Conservation (phyloP, 2,113 vertebrate species). For the Dinomys branickii region DNA sequence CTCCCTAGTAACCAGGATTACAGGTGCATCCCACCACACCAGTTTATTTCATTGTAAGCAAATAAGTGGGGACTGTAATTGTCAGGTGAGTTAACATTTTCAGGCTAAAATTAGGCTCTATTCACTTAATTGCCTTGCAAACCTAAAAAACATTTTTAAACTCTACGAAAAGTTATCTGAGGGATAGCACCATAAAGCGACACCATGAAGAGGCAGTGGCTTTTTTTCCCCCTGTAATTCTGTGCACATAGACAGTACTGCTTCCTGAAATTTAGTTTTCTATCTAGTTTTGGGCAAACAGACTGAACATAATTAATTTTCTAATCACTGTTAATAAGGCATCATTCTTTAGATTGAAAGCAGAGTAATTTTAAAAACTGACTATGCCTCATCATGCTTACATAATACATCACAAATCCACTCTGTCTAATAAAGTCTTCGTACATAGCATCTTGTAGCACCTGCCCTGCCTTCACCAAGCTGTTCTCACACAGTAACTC, state of each 20-base stretch:
- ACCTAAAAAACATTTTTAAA: neutral
- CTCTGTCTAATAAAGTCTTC: neutral
- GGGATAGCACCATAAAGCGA: neutral
- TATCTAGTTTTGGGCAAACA: neutral
- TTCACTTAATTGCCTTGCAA: neutral
- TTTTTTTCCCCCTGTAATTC: neutral
- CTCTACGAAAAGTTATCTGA: neutral
- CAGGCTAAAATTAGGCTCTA: neutral
- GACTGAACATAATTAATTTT: neutral
- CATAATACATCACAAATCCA: rapidly evolving
- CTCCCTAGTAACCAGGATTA: neutral
- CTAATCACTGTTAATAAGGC: neutral
- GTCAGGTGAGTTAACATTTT: neutral
- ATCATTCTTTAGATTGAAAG: neutral
- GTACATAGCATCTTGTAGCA: neutral
- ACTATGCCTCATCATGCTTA: neutral
- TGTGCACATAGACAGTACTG: neutral
- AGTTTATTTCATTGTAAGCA: neutral
- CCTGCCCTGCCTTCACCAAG: neutral
- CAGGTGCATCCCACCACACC: neutral
- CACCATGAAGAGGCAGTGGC: neutral
- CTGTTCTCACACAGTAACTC: too few species aligned
- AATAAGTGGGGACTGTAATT: neutral
- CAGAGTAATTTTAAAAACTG: neutral
- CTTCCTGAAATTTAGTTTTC: conserved; percentile 23